Base-by-base conservation (phyloP, 2,888 invertebrate genomes). In the Mythimna loreyi region DNA sequence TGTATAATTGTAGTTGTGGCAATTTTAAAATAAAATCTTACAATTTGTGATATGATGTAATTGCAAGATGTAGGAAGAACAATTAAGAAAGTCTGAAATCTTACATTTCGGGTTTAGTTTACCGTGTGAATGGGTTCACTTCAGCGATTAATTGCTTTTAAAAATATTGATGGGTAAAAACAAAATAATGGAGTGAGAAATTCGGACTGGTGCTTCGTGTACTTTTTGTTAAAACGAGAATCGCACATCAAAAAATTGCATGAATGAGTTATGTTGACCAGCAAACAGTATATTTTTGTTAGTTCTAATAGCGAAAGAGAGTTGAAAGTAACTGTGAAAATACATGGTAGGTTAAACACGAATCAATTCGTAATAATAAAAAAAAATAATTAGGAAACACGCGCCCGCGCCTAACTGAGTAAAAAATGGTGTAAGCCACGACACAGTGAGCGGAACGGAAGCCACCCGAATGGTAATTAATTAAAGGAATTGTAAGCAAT, bases 401-500 rank as follows among this genome's bases (percentile, higher is more conserved):
- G 89, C 86, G 86, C 87, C 83, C 88, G 88, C 89, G 83, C 84
- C 90, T 88, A 89, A 86, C 84, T 72, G 79, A 86, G 88, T 92
- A 92, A 94, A 94, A 94, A 94, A 92, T 92, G 91, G 92, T 90
- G 88, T 90, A 91, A 90, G 88, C 90, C 90, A 89, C 91, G 89
- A 87, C 86, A 89, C 88, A 85, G 87, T 85, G 89, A 89, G 85
- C 89, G 87, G 89, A 94, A 94, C 95, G 95, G 96, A 94, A 95
- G 96, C 94, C 90, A 90, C 89, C 92, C 88, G 90, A 93, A 94
- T 91, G 87, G 93, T 94, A 95, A 95, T 95, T 96, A 95, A 96
- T 95, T 96, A 94, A 93, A 93, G 91, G 93, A 94, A 95, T 94
- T 92, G 95, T 95, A 93, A 93, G 95, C 95, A 94, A 93, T 92